Evolutionary conservation across 2,888 invertebrate species (phyloP).

Genomic region (Melanostoma scalare): DNA sequence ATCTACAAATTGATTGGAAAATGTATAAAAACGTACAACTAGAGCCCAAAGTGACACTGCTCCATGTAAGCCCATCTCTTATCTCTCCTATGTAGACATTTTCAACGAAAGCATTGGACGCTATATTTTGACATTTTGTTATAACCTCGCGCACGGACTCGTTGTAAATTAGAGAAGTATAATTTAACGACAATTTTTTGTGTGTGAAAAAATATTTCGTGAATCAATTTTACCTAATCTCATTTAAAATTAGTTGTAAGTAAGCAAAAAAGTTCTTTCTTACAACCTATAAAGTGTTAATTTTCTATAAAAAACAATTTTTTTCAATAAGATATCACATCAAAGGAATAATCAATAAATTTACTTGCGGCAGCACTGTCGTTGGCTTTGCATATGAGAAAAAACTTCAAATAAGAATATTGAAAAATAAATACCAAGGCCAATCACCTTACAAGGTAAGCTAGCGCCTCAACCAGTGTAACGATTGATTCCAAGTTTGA

Average conservation of each 20-base stretch:
- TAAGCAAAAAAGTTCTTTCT: neutral
- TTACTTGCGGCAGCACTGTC: neutral
- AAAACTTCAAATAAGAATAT: slow-evolving; percentile 28
- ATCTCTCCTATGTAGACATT: slow-evolving; percentile 30
- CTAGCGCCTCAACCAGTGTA: slow-evolving; percentile 14
- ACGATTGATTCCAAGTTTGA: slow-evolving; percentile 18
- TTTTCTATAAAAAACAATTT: neutral
- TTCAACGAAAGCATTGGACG: slow-evolving; percentile 71
- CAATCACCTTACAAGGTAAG: slow-evolving; percentile 61
- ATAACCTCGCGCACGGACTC: slow-evolving; percentile 63
- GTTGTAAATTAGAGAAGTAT: slow-evolving; percentile 54
- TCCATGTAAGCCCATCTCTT: slow-evolving; percentile 19
- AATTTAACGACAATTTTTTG: slow-evolving; percentile 60
- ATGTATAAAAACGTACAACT: too few species aligned
- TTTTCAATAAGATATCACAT: slow-evolving; percentile 29
- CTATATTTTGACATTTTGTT: slow-evolving; percentile 69
- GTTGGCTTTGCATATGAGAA: slow-evolving; percentile 6
- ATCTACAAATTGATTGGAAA: too few species aligned
- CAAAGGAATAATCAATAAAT: slow-evolving; percentile 32
- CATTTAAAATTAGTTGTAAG: slow-evolving; percentile 41
- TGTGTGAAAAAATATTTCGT: slow-evolving; percentile 50
- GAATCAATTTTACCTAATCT: slow-evolving; percentile 48
- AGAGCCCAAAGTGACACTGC: too few species aligned
- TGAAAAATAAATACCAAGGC: slow-evolving; percentile 43
- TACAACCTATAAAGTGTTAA: neutral